Base-by-base conservation (phyloP, 2,888 invertebrate genomes). In the Euplexia lucipara region DNA sequence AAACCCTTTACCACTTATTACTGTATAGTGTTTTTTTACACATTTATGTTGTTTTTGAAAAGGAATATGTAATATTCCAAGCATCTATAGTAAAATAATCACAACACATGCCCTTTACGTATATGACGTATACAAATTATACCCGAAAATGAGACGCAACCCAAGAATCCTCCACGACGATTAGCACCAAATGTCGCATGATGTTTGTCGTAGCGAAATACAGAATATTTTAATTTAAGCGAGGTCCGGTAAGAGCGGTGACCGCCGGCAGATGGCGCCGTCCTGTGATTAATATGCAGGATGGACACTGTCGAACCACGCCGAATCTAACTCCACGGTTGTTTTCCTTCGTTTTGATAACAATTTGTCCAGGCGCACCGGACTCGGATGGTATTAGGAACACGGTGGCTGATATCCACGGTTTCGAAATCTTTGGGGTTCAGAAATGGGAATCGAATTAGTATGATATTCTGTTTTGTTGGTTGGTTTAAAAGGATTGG, bases 231-330 rank as follows among this genome's bases (percentile, higher is more conserved):
- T 94, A 94, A 94, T 94, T 94, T 92, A 88, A 85, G 81, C 84
- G 71, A 63, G 82, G 86, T 88, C 85, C 86, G 81, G 83, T 81
- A 75, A 81, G 74, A 69, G 56, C 67, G 64, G 54, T 45, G 65
- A 53, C 78, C 74, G 78, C 64, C 86, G 75, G 79, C 92, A 93
- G 88, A 90, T 93, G 93, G 87, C 85, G 89, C 82, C 79, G 77
- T 79, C 76, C 85, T 72, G 88, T 93, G 93, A 94, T 94, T 94
- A 94, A 94, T 94, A 94, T 94, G 92, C 94, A 87, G 88, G 88
- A 86, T 88, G 88, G 90, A 90, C 89, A 87, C 84, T 85, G 88
- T 78, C 84, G 81, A 83, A 83, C 69, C 75, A 66, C 69, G 75
- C 79, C 71, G 62, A 70, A 67, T 79, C 75, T 73, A 61, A 81